Evolutionary conservation across 2,113 vertebrate genomes (phyloP).

Genomic region (Phalacrocorax brasilianus): DNA sequence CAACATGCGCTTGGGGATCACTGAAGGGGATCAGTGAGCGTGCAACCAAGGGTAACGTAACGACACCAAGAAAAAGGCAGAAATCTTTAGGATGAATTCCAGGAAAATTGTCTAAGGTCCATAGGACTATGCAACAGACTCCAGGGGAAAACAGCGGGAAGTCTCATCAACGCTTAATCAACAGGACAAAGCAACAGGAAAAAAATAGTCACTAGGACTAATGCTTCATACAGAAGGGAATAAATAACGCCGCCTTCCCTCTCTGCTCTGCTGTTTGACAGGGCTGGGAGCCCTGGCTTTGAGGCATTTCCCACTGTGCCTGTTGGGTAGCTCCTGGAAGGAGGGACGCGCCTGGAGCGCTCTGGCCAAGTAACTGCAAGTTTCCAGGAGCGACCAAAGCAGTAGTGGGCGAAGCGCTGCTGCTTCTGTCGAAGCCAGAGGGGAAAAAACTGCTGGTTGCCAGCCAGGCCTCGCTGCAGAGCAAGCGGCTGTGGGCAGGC

Average conservation of each 20-base stretch:
- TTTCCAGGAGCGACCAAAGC: background rate
- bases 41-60: background rate
- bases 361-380: background rate
- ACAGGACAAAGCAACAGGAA: background rate
- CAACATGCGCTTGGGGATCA: background rate
- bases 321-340: background rate
- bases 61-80: background rate
- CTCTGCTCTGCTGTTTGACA: background rate
- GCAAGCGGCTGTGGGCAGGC: rapidly evolving
- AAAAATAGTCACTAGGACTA: background rate
- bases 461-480: background rate
- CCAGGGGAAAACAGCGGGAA: background rate
- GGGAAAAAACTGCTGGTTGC: background rate
- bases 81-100: background rate
- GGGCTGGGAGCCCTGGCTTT: background rate
- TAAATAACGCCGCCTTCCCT: background rate
- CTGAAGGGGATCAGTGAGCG: rapidly evolving
- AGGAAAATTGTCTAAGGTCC: background rate
- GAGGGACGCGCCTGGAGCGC: background rate
- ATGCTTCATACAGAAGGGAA: background rate
- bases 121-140: background rate
- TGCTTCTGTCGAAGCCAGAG: background rate
- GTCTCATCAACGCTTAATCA: background rate
- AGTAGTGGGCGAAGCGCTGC: background rate
- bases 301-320: background rate